These are phyloP conservation scores for Diplodus puntazzo DNA, from an alignment of 2,797 vertebrate species.

Conservation along the genomic window DNA sequence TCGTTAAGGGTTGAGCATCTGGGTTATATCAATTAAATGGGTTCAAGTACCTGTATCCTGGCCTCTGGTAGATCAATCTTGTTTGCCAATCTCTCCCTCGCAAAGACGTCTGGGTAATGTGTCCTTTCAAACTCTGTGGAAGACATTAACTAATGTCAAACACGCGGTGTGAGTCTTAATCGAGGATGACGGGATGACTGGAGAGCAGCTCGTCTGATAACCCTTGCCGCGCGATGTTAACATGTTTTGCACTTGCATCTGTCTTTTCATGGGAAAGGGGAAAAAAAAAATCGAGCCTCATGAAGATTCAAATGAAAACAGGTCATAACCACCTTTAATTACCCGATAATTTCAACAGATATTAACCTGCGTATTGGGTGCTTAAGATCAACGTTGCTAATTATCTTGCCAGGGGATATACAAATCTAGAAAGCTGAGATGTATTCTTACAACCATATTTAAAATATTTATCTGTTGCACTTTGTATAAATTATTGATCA, in stretches of 20 bases:
- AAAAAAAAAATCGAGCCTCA: background rate
- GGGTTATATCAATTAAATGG: background rate
- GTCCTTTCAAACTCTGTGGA: constrained; percentile 91
- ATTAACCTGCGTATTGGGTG: background rate
- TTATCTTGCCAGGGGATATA: constrained; percentile 55
- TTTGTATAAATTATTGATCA: constrained; percentile 79
- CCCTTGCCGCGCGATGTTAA: constrained; percentile 19
- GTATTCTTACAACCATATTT: constrained; percentile 77
- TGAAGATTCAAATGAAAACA: background rate
- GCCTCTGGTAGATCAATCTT: constrained; percentile 92
- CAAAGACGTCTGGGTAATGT: constrained; percentile 92
- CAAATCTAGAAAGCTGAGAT: constrained; percentile 69
- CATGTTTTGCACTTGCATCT: constrained; percentile 39
- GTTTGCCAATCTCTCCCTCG: constrained; percentile 89
- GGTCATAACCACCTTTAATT: background rate
- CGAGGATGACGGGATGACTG: constrained; percentile 21
- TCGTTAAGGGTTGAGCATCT: background rate
- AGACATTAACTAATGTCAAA: constrained; percentile 63
- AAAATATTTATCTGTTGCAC: constrained; percentile 85
- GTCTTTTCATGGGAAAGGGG: background rate
- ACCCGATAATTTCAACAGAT: background rate
- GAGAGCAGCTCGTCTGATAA: constrained; percentile 31
- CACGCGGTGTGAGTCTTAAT: constrained; percentile 42
- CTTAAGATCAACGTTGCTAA: constrained; percentile 40
- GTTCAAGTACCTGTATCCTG: constrained; percentile 87